phyloP scores from a whole-genome alignment of 2,888 invertebrate genomes.

The Poecilobothrus nobilitatus region DNA sequence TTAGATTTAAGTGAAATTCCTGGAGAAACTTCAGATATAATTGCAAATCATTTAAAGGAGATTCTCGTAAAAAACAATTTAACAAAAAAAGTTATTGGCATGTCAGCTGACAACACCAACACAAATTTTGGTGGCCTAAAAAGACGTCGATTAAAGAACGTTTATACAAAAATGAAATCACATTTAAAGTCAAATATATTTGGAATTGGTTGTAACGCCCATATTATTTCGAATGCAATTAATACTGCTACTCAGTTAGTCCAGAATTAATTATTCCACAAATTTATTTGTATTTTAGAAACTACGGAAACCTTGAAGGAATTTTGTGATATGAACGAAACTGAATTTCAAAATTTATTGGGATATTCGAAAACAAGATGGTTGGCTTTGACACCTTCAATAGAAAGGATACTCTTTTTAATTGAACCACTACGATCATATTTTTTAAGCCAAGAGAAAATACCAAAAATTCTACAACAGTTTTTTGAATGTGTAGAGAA shows the following conservation, averaged over 20 bases:
- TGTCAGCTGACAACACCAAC: conserved; percentile 9
- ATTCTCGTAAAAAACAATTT: conserved; percentile 5
- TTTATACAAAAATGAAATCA: conserved; percentile 8
- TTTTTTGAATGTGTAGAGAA: conserved; percentile 11
- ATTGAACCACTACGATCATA: conserved; percentile 11
- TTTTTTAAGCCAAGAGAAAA: conserved; percentile 11
- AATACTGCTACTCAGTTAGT: conserved; percentile 8
- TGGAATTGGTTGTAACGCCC: conserved; percentile 2
- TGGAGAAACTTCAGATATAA: conserved; percentile 5
- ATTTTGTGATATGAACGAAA: conserved; percentile 25
- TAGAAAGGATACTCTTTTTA: conserved; percentile 11
- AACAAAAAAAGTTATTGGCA: not conserved
- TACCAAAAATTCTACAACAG: conserved; percentile 10
- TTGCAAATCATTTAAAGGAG: not conserved
- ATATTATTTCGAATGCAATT: conserved; percentile 6
- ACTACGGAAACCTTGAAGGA: conserved; percentile 23
- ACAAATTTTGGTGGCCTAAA: conserved; percentile 8
- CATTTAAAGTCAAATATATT: conserved; percentile 5
- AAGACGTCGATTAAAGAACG: conserved; percentile 4
- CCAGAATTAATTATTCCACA: conserved; percentile 6
- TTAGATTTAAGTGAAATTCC: conserved; percentile 7
- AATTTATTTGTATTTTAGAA: conserved; percentile 26
- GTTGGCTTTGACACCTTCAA: conserved; percentile 9
- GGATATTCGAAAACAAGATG: conserved; percentile 28
- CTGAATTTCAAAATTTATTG: conserved; percentile 27